Conservation (phyloP, 2,113 vertebrate species). For the Podocnemis expansa region DNA sequence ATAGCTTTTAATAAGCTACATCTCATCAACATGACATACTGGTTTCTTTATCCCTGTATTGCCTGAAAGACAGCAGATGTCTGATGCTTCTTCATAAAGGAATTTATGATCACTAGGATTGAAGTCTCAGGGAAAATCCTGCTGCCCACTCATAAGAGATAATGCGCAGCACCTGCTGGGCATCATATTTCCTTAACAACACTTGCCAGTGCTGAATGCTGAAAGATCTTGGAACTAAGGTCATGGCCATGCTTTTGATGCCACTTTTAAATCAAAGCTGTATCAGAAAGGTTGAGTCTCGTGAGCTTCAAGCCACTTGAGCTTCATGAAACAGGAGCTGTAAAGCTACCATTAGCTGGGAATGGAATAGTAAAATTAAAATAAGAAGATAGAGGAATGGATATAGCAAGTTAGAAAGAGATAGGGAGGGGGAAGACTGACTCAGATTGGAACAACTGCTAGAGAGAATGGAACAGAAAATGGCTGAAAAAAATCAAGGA, state of each 20-base stretch:
- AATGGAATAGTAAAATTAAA: neutral
- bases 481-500: neutral
- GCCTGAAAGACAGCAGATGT: slow-evolving; percentile 16
- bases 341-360: neutral
- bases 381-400: neutral
- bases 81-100: neutral
- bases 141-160: slow-evolving; percentile 39
- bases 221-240: neutral
- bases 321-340: neutral
- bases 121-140: slow-evolving; percentile 38
- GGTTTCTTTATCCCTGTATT: slow-evolving; percentile 33
- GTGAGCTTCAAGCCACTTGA: neutral
- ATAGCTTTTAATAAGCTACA: slow-evolving; percentile 34
- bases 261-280: neutral
- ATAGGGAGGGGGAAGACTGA: neutral
- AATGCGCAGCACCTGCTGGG: slow-evolving; percentile 1
- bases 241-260: neutral
- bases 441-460: neutral
- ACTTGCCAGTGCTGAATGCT: neutral
- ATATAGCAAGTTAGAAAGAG: neutral
- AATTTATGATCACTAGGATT: slow-evolving; percentile 27
- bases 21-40: neutral
- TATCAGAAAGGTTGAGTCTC: neutral
- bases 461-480: neutral
- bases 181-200: slow-evolving; percentile 33